Evolutionary conservation across 2,113 vertebrate genomes (phyloP), one percentile per base, ranked within the genome.

Genomic region (Athene cunicularia): DNA sequence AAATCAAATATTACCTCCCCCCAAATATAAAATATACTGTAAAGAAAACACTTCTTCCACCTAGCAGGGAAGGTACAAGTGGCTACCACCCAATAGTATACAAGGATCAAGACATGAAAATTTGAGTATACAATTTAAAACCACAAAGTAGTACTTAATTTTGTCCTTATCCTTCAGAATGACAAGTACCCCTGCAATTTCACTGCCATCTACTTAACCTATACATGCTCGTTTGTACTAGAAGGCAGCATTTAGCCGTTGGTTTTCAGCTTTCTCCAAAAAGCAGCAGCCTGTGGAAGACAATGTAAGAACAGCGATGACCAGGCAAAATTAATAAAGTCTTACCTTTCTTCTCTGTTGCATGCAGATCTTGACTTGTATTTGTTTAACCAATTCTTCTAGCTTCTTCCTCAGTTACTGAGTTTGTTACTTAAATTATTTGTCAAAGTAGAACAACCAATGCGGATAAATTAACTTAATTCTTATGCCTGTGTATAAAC

Each of bases 401-500:
- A 91, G 1, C 12, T 26, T 58, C 35, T 37, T 71, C 71, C 45
- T 81, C 63, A 17, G 26, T 41, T 56, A 30, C 1, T 24, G 16
- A 55, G n/a, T 26, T 55, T 73, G n/a, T 43, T 74, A 49, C 33
- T 49, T 72, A 8, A 81, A 53, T 66, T 76, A 33, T 33, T 79
- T 76, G 26, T 76, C 66, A 60, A 15, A 52, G 7, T n/a, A 58
- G 47, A 87, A 47, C 24, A 79, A 55, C 4, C 8, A 7, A 6
- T 14, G 6, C 9, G 17, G 8, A 47, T 50, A 35, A 72, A 26
- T 35, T 8, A 76, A n/a, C 22, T 43, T 35, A 8, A 43, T 47
- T 30, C 58, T 70, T 41, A 14, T 1, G 5, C 23, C 12, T 3
- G 0, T 2, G 2, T 9, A 8, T 28, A 8, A 86, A 4, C 12